phyloP scores from a whole-genome alignment of 2,797 vertebrate genomes.

The Petrocephalus schoutedeni region DNA sequence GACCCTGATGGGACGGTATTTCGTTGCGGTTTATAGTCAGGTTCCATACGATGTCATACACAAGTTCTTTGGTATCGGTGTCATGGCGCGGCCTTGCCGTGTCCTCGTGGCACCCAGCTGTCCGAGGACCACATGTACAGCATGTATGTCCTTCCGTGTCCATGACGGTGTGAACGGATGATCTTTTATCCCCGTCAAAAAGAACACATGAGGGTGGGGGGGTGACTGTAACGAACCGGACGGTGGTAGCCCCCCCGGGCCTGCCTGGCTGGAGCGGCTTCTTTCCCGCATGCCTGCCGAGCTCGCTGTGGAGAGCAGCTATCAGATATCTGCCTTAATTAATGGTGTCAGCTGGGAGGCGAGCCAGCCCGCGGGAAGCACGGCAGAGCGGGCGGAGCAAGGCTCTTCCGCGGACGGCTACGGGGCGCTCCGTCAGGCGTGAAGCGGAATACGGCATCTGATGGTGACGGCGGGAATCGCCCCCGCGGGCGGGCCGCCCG shows the following conservation, averaged over 20 bases:
- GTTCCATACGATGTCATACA: neutral
- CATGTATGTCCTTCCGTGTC: neutral
- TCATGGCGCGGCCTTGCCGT: neutral
- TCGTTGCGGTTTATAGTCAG: neutral
- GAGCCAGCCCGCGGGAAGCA: constrained; percentile 80
- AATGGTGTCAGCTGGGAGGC: constrained; percentile 92
- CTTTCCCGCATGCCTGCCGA: constrained; percentile 68
- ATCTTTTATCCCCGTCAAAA: too few species aligned
- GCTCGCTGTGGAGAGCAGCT: constrained; percentile 75
- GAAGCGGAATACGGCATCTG: constrained; percentile 99
- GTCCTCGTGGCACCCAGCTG: neutral
- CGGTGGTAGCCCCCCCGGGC: constrained; percentile 28
- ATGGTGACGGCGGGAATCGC: constrained; percentile 98
- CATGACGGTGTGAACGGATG: too few species aligned
- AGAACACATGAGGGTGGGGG: neutral
- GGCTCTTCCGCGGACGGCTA: constrained; percentile 87
- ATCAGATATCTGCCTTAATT: constrained; percentile 93
- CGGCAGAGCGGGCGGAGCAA: constrained; percentile 87
- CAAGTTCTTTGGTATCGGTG: neutral
- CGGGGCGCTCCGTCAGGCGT: constrained; percentile 91
- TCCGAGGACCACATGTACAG: neutral
- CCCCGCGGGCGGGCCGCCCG: constrained; percentile 47
- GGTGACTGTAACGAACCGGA: neutral
- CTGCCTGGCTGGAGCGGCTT: constrained; percentile 60
- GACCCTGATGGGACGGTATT: neutral